Evolutionary conservation across 1,140 invertebrate genomes (phyloP).

Genomic region (Saccostrea cuccullata): DNA sequence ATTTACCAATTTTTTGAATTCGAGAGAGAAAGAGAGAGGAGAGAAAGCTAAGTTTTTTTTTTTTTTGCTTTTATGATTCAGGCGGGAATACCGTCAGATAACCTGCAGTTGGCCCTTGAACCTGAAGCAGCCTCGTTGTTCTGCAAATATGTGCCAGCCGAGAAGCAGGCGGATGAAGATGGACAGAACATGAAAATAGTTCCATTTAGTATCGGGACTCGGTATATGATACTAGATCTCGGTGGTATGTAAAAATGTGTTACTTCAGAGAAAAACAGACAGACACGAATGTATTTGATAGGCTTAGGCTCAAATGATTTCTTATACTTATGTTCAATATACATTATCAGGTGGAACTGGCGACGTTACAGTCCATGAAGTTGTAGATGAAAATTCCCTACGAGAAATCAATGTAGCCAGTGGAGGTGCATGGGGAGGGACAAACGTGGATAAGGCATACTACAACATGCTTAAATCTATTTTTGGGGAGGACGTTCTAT

Average conservation of each 20-base stretch:
- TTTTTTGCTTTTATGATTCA: not conserved
- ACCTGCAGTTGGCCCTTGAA: constrained; percentile 58
- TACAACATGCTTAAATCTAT: constrained; percentile 37
- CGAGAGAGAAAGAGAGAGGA: not conserved
- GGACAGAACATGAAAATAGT: constrained; percentile 11
- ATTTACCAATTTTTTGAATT: not conserved
- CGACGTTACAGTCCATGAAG: constrained; percentile 58
- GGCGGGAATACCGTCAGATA: constrained; percentile 53
- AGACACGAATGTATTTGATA: not conserved
- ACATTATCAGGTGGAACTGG: constrained; percentile 54
- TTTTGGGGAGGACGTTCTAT: constrained; percentile 22
- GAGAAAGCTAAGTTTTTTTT: too few species aligned
- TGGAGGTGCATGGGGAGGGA: constrained; percentile 57
- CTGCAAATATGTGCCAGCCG: constrained; percentile 52
- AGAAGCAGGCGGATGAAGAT: constrained; percentile 33
- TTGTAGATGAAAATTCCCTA: constrained; percentile 35
- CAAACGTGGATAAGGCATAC: constrained; percentile 52
- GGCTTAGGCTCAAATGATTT: not conserved
- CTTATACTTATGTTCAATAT: not conserved
- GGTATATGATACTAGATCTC: constrained; percentile 57
- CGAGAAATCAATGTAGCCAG: constrained; percentile 52
- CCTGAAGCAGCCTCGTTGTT: constrained; percentile 60
- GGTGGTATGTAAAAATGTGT: constrained; percentile 51
- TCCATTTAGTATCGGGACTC: constrained; percentile 47
- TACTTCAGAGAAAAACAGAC: not conserved